Base-by-base conservation (phyloP, 2,113 vertebrate species). In the Peromyscus polionotus region DNA sequence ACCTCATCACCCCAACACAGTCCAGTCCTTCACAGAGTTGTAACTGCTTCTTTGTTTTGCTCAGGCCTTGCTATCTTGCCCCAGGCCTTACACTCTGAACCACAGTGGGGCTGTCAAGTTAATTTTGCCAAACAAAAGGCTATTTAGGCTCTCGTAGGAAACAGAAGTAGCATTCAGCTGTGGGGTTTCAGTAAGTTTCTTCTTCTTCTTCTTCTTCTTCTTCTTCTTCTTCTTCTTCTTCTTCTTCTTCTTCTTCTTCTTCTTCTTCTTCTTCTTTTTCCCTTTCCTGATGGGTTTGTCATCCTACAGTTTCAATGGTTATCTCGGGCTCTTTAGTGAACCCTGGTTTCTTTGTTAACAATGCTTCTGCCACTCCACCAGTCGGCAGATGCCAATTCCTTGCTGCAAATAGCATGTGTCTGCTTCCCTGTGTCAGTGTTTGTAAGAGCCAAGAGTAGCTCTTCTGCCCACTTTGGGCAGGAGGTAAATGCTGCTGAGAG, bases 81-180 rank as follows among this genome's bases (percentile, higher is more conserved):
- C 61, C 0, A 97, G 83, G 95, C 87, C 72, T 80, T 88, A 45
- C 31, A 90, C 80, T 96, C 31, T n/a, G 51, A 89, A 95, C 77
- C 73, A 79, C 91, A 95, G 42, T 65, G 67, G 17, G 73, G 91
- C 85, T 95, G 85, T 94, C 73, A 96, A 93, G 61, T 88, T 80
- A 76, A 87, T 94, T 95, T 97, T 86, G 45, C 72, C 91, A 95
- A 95, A 98, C 96, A 97, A 98, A 97, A 79, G 89, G 54, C 91
- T 95, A 94, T 93, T 97, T 83, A 95, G 73, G 87, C n/a, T 91
- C 91, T 83, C 48, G 83, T 86, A 79, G 81, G 48, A 93, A 96
- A 96, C 92, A 97, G 90, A 96, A 91, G 81, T 93, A 93, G 93
- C 57, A 42, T 97, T 96, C 77, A 91, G 54, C 87, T 95, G 83